Base-by-base conservation (phyloP, 2,113 vertebrate genomes). In the Orycteropus afer region DNA sequence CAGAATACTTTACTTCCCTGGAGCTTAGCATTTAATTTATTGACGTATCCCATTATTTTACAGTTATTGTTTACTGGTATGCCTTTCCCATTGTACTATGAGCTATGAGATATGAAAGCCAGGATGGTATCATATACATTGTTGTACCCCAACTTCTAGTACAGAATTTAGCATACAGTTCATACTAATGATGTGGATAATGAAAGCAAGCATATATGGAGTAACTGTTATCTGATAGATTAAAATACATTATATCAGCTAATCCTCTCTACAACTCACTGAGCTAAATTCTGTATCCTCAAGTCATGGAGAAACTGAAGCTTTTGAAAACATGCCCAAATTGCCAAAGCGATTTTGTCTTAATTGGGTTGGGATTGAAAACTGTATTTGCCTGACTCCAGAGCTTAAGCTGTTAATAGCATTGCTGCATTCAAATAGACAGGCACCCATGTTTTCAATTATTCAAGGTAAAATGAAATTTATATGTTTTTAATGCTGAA, bases 301-400 rank as follows among this genome's bases (percentile, higher is more conserved):
- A 69, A 42, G 83, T 67, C 78, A 69, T 53, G 17, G 15, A 32
- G 8, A 93, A 57, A 85, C 40, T 77, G 9, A 57, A 74, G 17
- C 7, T 65, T 71, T 80, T 23, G 25, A n/a, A 80, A 76, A 90
- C 90, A 91, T 86, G 53, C 15, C 45, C 51, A 71, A 90, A 61
- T 51, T 79, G 51, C 90, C 25, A 67, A 81, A 91, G 47, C 4
- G 84, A 25, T 85, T 95, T 93, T 86, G 42, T 73, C 57, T 55
- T 7, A 91, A n/a, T 40, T n/a, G 27, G 76, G 18, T 86, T 86
- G 57, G 7, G 12, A 73, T 61, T 86, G 89, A 32, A 94, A 79
- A 1, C 22, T 74, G 5, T 29, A 42, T 73, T 29, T 73, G 5
- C 29, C 53, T 80, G 55, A 88, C 42, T 80, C 23, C 53, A 67